Conservation (phyloP, 2,113 vertebrate species). For the Mesocricetus auratus region DNA sequence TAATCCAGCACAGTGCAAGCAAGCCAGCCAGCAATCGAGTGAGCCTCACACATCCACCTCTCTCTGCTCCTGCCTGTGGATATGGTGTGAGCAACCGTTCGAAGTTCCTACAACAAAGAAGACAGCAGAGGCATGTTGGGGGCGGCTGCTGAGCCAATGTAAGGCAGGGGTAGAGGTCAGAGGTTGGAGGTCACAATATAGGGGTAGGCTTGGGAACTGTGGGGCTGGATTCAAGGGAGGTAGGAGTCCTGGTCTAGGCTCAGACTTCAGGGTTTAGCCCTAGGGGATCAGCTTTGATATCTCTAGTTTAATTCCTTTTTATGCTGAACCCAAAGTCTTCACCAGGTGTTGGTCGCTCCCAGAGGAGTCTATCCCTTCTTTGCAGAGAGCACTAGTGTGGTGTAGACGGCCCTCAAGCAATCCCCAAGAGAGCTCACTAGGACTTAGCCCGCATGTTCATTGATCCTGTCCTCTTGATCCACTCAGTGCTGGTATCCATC, state of each 20-base stretch:
- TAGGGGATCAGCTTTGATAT: neutral
- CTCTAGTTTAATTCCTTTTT: neutral
- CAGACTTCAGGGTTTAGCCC: neutral
- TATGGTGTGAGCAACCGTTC: neutral
- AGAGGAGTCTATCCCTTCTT: neutral
- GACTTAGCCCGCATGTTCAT: rapidly evolving
- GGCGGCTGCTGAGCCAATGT: neutral
- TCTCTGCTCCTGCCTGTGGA: neutral
- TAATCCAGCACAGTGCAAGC: neutral
- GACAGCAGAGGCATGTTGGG: neutral
- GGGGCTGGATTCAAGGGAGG: neutral
- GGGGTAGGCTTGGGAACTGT: neutral
- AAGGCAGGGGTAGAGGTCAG: neutral
- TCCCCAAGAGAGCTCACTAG: neutral
- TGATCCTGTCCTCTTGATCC: rapidly evolving
- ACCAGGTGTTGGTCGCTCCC: rapidly evolving
- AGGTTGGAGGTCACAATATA: neutral
- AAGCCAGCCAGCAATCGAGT: neutral
- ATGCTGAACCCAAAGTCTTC: no score
- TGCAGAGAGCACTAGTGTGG: neutral
- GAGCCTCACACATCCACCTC: neutral
- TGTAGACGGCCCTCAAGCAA: neutral
- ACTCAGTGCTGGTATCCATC: no score
- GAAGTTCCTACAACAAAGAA: neutral
- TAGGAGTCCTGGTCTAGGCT: neutral